Evolutionary conservation across 2,113 vertebrate species (phyloP).

Genomic region (Lates calcarifer): DNA sequence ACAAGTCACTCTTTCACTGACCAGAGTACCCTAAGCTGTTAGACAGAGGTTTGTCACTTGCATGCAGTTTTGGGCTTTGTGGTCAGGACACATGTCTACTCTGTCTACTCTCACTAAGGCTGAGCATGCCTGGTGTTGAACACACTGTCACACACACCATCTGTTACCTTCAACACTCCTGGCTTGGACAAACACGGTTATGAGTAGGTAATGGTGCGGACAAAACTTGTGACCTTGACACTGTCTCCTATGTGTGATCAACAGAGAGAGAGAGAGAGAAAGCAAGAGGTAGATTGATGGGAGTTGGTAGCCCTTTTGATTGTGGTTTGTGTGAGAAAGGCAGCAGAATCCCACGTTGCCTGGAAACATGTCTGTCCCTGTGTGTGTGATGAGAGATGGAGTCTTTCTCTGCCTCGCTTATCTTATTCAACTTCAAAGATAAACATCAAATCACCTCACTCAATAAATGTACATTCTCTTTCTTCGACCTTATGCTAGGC

Average conservation of each 20-base stretch:
- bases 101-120: slow-evolving; percentile 68
- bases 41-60: slow-evolving; percentile 65
- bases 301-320: slow-evolving; percentile 69
- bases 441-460: slow-evolving; percentile 68
- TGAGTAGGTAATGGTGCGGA: slow-evolving; percentile 83
- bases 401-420: slow-evolving; percentile 60
- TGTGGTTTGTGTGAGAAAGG: slow-evolving; percentile 69
- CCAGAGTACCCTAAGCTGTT: slow-evolving; percentile 21
- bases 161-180: slow-evolving; percentile 78
- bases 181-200: slow-evolving; percentile 82
- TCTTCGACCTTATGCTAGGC: slow-evolving; percentile 41
- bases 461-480: slow-evolving; percentile 34
- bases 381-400: slow-evolving; percentile 59
- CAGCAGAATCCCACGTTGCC: slow-evolving; percentile 76
- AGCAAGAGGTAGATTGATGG: slow-evolving; percentile 76
- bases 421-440: slow-evolving; percentile 70
- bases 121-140: slow-evolving; percentile 70
- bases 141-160: slow-evolving; percentile 82
- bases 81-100: slow-evolving; percentile 77
- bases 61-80: slow-evolving; percentile 54
- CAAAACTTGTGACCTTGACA: slow-evolving; percentile 85
- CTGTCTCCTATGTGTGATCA: slow-evolving; percentile 79
- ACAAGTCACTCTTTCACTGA: slow-evolving; percentile 7
- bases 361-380: slow-evolving; percentile 78
- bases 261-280: slow-evolving; percentile 32